Conservation (phyloP, 2,888 invertebrate species). For the Apamea crenata region DNA sequence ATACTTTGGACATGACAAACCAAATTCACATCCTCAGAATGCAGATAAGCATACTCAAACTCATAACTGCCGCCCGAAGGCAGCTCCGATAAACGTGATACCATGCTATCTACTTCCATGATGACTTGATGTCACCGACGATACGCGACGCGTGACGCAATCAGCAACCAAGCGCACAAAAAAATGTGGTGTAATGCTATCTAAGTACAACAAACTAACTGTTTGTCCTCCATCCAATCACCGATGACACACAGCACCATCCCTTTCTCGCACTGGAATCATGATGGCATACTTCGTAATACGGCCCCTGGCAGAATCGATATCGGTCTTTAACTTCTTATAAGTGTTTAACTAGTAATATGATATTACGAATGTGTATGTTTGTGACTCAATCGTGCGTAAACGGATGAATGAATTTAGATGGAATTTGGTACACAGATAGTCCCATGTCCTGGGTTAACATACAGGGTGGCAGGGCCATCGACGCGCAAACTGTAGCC, state of each 20-base stretch:
- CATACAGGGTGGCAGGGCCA: too few relatives aligned
- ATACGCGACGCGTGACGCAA: slow-evolving; percentile 19
- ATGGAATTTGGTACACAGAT: background rate
- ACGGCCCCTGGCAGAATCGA: slow-evolving; percentile 3
- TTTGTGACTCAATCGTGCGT: background rate
- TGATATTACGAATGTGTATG: background rate
- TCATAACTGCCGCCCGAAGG: background rate
- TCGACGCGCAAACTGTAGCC: background rate
- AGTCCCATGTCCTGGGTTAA: background rate
- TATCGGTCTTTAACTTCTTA: slow-evolving; percentile 1
- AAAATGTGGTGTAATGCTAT: background rate
- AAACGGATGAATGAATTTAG: background rate
- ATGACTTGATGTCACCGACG: slow-evolving; percentile 5
- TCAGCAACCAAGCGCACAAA: background rate
- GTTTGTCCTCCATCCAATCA: background rate
- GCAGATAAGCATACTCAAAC: background rate
- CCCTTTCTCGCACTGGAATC: background rate
- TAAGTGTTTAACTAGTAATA: background rate
- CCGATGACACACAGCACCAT: too few relatives aligned
- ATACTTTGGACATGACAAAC: background rate
- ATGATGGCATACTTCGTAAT: background rate
- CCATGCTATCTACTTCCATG: slow-evolving; percentile 3
- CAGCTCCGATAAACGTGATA: background rate
- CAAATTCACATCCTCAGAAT: background rate
- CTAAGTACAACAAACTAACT: slow-evolving; percentile 8